Conservation (phyloP, 2,888 invertebrate genomes). For the Drosophila anomelani region DNA sequence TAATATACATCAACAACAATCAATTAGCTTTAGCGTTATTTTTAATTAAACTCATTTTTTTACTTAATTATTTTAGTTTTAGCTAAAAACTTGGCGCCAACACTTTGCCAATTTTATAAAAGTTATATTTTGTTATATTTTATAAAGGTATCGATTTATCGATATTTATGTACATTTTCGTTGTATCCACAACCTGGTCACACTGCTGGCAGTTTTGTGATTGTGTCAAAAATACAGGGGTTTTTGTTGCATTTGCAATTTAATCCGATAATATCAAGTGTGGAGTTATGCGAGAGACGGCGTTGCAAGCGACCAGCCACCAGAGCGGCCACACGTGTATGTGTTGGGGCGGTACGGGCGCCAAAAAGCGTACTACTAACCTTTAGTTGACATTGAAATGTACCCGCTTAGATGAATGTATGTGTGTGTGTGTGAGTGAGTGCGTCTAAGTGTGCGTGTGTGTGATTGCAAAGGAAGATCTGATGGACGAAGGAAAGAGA, state of each 20-base stretch:
- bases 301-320: conserved; percentile 46
- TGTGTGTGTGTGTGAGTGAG: conserved; percentile 34
- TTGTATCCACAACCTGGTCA: background rate
- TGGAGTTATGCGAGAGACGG: conserved; percentile 60
- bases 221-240: conserved; percentile 72
- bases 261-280: conserved; percentile 41
- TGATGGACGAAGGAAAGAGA: conserved; percentile 33
- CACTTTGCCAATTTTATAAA: too few relatives aligned
- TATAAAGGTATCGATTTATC: background rate
- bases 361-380: conserved; percentile 77
- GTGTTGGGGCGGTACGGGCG: conserved; percentile 51
- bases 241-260: conserved; percentile 59
- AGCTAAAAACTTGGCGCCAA: too few relatives aligned
- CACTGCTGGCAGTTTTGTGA: conserved; percentile 60
- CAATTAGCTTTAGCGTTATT: too few relatives aligned
- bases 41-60: too few relatives aligned
- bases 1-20: conserved; percentile 38
- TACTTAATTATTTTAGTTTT: too few relatives aligned
- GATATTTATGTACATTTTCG: background rate
- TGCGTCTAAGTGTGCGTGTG: conserved; percentile 26
- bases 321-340: conserved; percentile 44
- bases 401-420: conserved; percentile 63
- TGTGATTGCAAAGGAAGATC: conserved; percentile 59
- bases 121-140: too few relatives aligned
- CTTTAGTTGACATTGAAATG: conserved; percentile 85